phyloP scores from a whole-genome alignment of 2,888 invertebrate species.

The Steromphala cineraria region DNA sequence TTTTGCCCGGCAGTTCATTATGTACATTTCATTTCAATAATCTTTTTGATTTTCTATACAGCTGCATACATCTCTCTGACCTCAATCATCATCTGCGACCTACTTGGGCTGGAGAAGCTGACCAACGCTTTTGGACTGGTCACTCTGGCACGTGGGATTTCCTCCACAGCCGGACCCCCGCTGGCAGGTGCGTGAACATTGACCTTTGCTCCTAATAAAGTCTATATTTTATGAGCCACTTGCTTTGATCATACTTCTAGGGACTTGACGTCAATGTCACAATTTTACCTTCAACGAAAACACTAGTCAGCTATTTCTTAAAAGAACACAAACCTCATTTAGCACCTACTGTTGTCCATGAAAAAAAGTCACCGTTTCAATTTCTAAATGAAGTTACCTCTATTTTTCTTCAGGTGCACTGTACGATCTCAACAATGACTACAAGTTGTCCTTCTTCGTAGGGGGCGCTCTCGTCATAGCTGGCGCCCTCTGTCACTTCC shows the following conservation, averaged over 20 bases:
- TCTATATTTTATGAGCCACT: too few species aligned
- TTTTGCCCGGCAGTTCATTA: too few species aligned
- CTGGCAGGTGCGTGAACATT: constrained; percentile 78
- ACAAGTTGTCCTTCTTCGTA: constrained; percentile 92
- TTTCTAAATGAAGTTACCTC: too few species aligned
- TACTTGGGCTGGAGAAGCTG: constrained; percentile 77
- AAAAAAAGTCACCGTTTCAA: too few species aligned
- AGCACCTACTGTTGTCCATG: too few species aligned
- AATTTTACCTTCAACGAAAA: too few species aligned
- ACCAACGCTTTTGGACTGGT: constrained; percentile 78
- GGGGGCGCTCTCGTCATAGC: constrained; percentile 91
- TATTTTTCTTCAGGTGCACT: constrained; percentile 87
- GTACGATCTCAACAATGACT: constrained; percentile 90
- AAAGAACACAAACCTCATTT: too few species aligned
- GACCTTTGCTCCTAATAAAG: constrained; percentile 98
- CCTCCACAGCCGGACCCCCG: constrained; percentile 77
- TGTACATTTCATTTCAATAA: background rate
- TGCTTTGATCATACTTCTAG: too few species aligned
- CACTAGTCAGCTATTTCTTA: too few species aligned
- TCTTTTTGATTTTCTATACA: constrained; percentile 72
- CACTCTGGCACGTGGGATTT: constrained; percentile 77
- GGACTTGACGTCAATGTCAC: too few species aligned
- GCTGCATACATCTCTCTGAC: constrained; percentile 96
- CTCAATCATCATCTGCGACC: constrained; percentile 78
- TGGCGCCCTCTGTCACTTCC: constrained; percentile 86